Base-by-base conservation (phyloP, 1,140 invertebrate species). In the Papilio polytes region DNA sequence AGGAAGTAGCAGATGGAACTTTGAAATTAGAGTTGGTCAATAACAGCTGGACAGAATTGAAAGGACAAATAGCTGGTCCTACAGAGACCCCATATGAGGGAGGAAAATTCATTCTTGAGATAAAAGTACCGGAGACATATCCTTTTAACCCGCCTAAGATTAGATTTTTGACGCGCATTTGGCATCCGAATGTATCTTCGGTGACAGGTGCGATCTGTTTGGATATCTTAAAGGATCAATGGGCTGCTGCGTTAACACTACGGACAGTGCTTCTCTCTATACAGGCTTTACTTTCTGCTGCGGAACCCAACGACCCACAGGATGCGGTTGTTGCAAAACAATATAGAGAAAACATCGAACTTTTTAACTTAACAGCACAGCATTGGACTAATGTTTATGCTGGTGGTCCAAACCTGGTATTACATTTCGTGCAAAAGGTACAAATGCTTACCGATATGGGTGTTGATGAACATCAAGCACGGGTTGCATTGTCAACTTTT, bases 161-260 rank as follows among this genome's bases (percentile, higher is more conserved):
- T 81, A 96, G 97, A 53, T 99, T 99, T 96, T 96, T 98, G 83
- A 99, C 99, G 81, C 99, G 98, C 96, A 99, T 99, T 92, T 99
- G 99, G 99, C 99, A 99, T 96, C 99, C 99, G 74, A 99, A 99
- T 96, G 99, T 99, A 87, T 99, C 98, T 78, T 99, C 99, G 26
- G 99, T 99, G 7, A 99, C 99, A 44, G 99, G 99, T 80, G 99
- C 98, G 56, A 99, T 99, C 91, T 99, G 99, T 95, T 96, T 99
- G 92, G 99, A 99, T 95, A 99, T 99, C 90, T 96, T 99, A 20
- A 99, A 99, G 96, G 99, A 99, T 94, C 99, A 99, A 95, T 99
- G 99, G 99, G 99, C 99, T 83, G 99, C 99, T 79, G 99, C 99
- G 12, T 99, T 99, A 97, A 99, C 99, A 1, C 95, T 99, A 81